Conservation (phyloP, 2,888 invertebrate genomes). For the Serripes groenlandicus region DNA sequence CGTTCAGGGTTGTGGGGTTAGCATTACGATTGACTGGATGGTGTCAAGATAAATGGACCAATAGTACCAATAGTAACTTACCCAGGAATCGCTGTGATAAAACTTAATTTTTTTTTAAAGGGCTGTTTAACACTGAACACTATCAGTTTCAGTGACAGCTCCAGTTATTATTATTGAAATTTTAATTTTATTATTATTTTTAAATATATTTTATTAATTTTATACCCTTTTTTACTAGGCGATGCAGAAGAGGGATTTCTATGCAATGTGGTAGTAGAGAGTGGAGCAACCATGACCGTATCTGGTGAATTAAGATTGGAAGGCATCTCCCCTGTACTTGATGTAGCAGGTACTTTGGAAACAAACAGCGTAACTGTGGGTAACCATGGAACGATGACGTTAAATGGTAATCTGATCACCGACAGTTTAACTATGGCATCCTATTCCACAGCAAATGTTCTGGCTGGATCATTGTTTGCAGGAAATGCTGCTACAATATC, state of each 20-base stretch:
- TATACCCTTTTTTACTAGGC: neutral
- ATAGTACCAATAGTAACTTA: too few relatives aligned
- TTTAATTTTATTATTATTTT: neutral
- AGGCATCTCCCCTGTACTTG: constrained; percentile 57
- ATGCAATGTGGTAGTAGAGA: constrained; percentile 39
- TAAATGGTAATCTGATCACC: constrained; percentile 47
- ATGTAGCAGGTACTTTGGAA: constrained; percentile 57
- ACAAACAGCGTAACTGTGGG: constrained; percentile 55
- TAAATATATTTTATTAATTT: neutral
- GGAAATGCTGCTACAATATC: constrained; percentile 19
- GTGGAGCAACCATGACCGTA: constrained; percentile 31
- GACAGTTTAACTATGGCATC: constrained; percentile 54
- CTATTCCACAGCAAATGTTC: constrained; percentile 42
- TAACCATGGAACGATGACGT: constrained; percentile 59
- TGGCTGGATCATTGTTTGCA: constrained; percentile 15
- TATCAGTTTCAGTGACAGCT: too few relatives aligned
- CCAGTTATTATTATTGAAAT: too few relatives aligned
- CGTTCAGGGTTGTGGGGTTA: too few relatives aligned
- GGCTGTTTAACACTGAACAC: too few relatives aligned
- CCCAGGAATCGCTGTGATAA: too few relatives aligned
- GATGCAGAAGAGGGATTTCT: constrained; percentile 11
- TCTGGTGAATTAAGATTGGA: constrained; percentile 54
- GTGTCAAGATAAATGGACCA: too few relatives aligned
- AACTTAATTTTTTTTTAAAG: too few relatives aligned
- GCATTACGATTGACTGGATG: too few relatives aligned